Evolutionary conservation across 2,113 vertebrate species (phyloP).

Genomic region (Pongo pygmaeus): DNA sequence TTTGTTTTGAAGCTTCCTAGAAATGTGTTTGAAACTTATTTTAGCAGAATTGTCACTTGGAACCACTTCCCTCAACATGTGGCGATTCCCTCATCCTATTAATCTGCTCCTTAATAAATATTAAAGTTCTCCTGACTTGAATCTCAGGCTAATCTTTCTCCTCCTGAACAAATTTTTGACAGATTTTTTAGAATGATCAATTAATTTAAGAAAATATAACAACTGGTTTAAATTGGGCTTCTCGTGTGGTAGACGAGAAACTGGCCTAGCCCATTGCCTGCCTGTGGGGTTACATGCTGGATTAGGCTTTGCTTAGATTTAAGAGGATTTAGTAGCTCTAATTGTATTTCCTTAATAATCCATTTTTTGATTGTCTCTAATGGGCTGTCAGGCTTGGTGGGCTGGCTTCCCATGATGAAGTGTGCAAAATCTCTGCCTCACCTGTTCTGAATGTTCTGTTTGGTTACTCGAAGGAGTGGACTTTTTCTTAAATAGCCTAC

Average conservation of each 20-base stretch:
- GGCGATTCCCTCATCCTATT: background rate
- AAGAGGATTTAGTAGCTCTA: conserved; percentile 55
- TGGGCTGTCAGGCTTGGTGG: conserved; percentile 45
- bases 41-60: conserved; percentile 15
- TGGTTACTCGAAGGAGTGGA: conserved; percentile 11
- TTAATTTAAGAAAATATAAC: background rate
- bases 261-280: background rate
- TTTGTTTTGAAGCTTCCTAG: conserved; percentile 6
- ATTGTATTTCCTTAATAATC: conserved; percentile 65
- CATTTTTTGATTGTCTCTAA: conserved; percentile 50
- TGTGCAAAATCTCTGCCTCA: background rate
- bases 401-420: conserved; percentile 42
- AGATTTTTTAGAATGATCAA: background rate
- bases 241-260: background rate
- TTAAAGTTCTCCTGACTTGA: background rate
- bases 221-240: background rate
- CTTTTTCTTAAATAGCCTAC: conserved; percentile 38
- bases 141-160: background rate
- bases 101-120: background rate
- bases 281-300: background rate
- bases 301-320: conserved; percentile 49
- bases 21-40: conserved; percentile 30
- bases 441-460: conserved; percentile 29
- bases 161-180: background rate
- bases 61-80: background rate